These are phyloP conservation scores for Epsilonema sp. DNA, from an alignment of 2,888 invertebrate species.

Conservation along the genomic window DNA sequence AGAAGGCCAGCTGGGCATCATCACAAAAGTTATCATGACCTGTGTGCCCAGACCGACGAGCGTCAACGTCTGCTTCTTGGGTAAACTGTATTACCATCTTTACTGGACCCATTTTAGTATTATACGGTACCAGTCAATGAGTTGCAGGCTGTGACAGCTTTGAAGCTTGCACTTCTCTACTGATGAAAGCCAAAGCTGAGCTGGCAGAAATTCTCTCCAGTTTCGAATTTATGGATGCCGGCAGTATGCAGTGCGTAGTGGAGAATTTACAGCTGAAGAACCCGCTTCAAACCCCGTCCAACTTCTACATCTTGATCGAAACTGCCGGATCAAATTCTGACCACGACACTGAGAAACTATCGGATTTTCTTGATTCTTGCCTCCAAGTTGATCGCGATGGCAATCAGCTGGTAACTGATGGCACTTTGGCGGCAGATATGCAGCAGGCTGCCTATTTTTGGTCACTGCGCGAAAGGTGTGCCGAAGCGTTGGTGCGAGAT, in stretches of 20 bases:
- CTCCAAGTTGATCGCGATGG: background rate
- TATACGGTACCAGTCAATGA: too few relatives aligned
- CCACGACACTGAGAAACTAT: slow-evolving; percentile 74
- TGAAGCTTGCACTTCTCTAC: slow-evolving; percentile 54
- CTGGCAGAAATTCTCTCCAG: slow-evolving; percentile 73
- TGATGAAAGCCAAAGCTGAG: slow-evolving; percentile 48
- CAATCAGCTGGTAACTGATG: slow-evolving; percentile 38
- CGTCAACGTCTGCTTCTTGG: slow-evolving; percentile 66
- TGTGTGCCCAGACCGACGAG: slow-evolving; percentile 66
- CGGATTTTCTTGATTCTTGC: slow-evolving; percentile 45
- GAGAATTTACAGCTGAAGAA: slow-evolving; percentile 14
- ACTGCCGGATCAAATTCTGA: slow-evolving; percentile 50
- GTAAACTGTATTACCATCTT: slow-evolving; percentile 38
- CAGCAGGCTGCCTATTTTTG: slow-evolving; percentile 29
- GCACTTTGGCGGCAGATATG: slow-evolving; percentile 64
- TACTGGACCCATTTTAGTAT: slow-evolving; percentile 10
- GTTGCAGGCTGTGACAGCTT: too few relatives aligned
- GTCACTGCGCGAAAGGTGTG: slow-evolving; percentile 31
- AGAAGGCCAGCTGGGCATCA: slow-evolving; percentile 81
- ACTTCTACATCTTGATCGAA: slow-evolving; percentile 24
- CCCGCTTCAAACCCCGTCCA: slow-evolving; percentile 13
- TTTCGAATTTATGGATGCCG: slow-evolving; percentile 74
- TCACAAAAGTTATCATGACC: slow-evolving; percentile 72
- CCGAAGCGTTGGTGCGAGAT: slow-evolving; percentile 42
- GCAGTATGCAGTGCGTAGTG: slow-evolving; percentile 41